phyloP scores from a whole-genome alignment of 2,888 invertebrate genomes.

The Cylindroiulus punctatus region DNA sequence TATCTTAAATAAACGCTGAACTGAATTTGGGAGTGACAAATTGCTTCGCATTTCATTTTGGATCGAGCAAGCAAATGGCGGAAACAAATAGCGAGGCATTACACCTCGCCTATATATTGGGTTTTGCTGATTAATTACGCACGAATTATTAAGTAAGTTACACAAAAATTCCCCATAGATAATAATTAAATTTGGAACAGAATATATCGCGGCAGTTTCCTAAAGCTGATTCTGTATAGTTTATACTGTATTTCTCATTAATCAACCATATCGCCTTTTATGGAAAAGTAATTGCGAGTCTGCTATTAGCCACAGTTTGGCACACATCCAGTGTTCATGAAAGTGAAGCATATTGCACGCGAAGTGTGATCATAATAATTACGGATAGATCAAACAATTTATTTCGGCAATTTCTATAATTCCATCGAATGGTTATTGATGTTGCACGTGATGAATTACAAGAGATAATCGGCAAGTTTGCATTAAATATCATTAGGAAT shows the following conservation, averaged over 20 bases:
- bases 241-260: conserved; percentile 25
- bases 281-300: background rate
- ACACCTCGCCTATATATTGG: background rate
- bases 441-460: no score
- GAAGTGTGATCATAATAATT: background rate
- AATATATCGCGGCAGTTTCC: background rate
- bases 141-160: conserved; percentile 6
- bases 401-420: no score
- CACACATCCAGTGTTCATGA: background rate
- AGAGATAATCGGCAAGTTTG: no score
- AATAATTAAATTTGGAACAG: background rate
- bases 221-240: conserved; percentile 25
- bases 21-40: background rate
- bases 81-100: background rate
- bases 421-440: no score
- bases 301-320: background rate
- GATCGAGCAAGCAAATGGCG: background rate
- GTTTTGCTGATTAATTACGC: conserved; percentile 33
- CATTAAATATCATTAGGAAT: no score
- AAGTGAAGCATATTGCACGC: background rate
- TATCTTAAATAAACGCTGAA: background rate
- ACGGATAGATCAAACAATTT: no score
- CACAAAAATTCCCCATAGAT: background rate
- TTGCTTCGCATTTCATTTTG: conserved; percentile 23
- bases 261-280: background rate